Percentiles rank a stretch among this genome's conserved stretches.
These are phyloP conservation scores for Clanis bilineata DNA, from an alignment of 2,888 invertebrate species.

Conservation along the genomic window DNA sequence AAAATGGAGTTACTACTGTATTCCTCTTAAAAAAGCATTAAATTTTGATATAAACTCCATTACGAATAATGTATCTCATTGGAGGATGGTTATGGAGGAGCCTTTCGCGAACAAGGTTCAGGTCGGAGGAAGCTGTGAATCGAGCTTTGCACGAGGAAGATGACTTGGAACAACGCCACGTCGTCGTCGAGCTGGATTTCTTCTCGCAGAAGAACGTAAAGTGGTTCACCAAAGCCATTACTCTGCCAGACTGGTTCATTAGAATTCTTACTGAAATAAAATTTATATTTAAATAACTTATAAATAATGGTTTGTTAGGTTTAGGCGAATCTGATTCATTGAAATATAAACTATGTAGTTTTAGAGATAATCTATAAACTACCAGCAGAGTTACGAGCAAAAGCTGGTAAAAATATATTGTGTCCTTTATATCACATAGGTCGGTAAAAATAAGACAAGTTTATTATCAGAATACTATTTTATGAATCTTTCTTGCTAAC, in stretches of 20 bases:
- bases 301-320: background rate
- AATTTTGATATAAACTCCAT: constrained; percentile 17
- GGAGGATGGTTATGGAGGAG: constrained; percentile 14
- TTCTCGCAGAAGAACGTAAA: constrained; percentile 25
- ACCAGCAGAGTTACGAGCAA: too few relatives aligned
- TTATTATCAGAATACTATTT: too few relatives aligned
- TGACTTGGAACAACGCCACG: constrained; percentile 27
- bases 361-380: too few relatives aligned
- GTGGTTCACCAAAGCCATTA: constrained; percentile 14
- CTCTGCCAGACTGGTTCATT: background rate
- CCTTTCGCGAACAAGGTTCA: background rate
- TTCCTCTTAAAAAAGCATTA: too few relatives aligned
- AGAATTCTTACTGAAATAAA: background rate
- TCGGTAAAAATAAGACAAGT: too few relatives aligned
- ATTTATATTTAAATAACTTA: background rate
- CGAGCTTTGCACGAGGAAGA: constrained; percentile 16
- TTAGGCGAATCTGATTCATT: too few relatives aligned
- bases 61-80: background rate
- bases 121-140: constrained; percentile 1
- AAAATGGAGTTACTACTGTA: too few relatives aligned
- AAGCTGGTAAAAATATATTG: too few relatives aligned
- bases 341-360: too few relatives aligned
- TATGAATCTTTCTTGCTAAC: too few relatives aligned
- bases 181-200: background rate
- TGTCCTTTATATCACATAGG: too few relatives aligned